Conservation (phyloP, 30 jellyfish, hydroid and myxozoan species). For the Pseudorhiza aurosa region DNA sequence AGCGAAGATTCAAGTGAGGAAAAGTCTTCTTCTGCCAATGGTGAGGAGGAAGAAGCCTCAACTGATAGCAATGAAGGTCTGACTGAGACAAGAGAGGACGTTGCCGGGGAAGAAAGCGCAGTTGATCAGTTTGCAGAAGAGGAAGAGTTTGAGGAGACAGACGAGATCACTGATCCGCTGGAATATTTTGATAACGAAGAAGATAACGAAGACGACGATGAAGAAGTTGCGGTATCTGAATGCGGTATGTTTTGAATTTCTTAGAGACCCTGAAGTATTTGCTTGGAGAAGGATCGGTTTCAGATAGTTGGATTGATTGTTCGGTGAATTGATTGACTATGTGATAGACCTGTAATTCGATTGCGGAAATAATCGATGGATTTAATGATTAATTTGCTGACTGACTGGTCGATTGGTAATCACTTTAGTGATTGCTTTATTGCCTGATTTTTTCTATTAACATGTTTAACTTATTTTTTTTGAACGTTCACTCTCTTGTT, state of each 20-base stretch:
- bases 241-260: constrained; percentile 63
- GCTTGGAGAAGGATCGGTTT: no score
- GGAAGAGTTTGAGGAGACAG: constrained; percentile 30
- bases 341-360: no score
- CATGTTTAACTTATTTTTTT: no score
- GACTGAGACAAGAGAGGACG: not conserved
- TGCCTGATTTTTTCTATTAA: no score
- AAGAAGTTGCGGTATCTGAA: constrained; percentile 39
- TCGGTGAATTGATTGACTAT: no score
- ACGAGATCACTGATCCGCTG: constrained; percentile 31
- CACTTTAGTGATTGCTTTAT: no score
- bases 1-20: constrained; percentile 3
- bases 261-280: no score
- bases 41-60: not conserved
- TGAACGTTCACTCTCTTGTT: no score
- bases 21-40: not conserved
- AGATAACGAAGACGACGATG: constrained; percentile 59
- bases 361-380: no score
- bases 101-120: not conserved
- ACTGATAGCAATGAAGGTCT: not conserved
- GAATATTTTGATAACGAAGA: constrained; percentile 64
- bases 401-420: no score
- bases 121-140: constrained; percentile 37
- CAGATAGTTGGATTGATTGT: no score
- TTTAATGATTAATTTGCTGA: no score